Conservation (phyloP, 2,888 invertebrate genomes). For the Napeogenes sylphis region DNA sequence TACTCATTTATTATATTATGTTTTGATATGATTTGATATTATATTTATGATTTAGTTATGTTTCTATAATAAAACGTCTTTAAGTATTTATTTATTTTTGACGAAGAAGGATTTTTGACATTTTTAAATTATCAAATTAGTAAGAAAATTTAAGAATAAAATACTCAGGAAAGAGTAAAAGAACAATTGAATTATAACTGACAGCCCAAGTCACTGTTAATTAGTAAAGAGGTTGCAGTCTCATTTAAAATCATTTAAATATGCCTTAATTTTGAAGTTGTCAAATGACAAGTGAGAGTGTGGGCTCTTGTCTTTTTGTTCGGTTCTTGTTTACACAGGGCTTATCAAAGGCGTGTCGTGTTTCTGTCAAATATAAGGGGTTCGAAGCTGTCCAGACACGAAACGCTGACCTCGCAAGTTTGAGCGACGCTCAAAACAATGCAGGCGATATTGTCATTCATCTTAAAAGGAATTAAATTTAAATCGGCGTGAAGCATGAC, state of each 20-base stretch:
- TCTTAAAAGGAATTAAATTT: constrained; percentile 8
- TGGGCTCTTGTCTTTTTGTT: constrained; percentile 27
- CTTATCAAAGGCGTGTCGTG: constrained; percentile 38
- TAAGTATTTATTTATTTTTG: no score
- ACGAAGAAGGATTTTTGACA: no score
- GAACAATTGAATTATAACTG: constrained; percentile 1
- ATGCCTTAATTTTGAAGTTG: constrained; percentile 15
- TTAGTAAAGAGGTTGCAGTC: constrained; percentile 16
- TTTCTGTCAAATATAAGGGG: constrained; percentile 32
- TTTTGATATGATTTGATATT: neutral
- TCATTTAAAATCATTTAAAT: constrained; percentile 16
- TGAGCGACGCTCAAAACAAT: constrained; percentile 5
- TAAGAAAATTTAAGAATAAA: neutral
- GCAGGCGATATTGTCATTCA: constrained; percentile 14
- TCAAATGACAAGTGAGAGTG: constrained; percentile 21
- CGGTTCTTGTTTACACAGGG: constrained; percentile 32
- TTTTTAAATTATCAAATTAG: no score
- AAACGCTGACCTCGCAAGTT: constrained; percentile 18
- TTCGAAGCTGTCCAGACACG: constrained; percentile 28
- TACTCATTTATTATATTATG: neutral
- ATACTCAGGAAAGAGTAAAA: neutral
- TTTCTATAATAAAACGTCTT: neutral
- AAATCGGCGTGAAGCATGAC: constrained; percentile 10
- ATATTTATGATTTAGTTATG: neutral
- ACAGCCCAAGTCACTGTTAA: constrained; percentile 23